Conservation (phyloP, 2,797 vertebrate species). For the Australoheros facetus region DNA sequence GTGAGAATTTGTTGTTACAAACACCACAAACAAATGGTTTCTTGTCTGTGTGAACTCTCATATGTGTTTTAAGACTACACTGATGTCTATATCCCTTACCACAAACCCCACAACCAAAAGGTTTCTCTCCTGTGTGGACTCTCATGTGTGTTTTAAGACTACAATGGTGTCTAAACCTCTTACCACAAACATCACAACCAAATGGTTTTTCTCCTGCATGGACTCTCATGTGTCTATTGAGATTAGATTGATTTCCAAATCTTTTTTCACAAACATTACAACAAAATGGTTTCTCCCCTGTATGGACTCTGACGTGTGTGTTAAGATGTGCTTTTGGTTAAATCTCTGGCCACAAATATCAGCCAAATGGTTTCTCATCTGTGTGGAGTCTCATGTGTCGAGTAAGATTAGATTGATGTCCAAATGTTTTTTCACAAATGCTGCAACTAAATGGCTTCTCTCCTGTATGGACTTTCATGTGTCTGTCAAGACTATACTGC, state of each 20-base stretch:
- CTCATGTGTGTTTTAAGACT: too few species aligned
- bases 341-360: neutral
- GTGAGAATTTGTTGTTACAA: neutral
- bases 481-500: neutral
- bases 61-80: neutral
- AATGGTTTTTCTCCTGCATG: neutral
- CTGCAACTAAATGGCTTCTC: fast-evolving
- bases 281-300: neutral
- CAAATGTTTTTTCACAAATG: neutral
- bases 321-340: neutral
- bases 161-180: too few species aligned
- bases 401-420: neutral
- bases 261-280: neutral
- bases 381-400: neutral
- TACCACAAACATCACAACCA: neutral
- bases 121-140: too few species aligned
- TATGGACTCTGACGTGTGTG: neutral
- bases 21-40: neutral
- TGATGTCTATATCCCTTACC: neutral
- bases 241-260: neutral
- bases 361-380: fast-evolving
- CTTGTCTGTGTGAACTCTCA: neutral
- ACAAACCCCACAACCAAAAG: neutral
- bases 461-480: neutral
- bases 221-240: neutral